A percentile compares a stretch with the other conserved stretches of the same genome.
These are phyloP conservation scores for Anguilla obscura DNA, from an alignment of 2,797 vertebrate species.

Conservation along the genomic window DNA sequence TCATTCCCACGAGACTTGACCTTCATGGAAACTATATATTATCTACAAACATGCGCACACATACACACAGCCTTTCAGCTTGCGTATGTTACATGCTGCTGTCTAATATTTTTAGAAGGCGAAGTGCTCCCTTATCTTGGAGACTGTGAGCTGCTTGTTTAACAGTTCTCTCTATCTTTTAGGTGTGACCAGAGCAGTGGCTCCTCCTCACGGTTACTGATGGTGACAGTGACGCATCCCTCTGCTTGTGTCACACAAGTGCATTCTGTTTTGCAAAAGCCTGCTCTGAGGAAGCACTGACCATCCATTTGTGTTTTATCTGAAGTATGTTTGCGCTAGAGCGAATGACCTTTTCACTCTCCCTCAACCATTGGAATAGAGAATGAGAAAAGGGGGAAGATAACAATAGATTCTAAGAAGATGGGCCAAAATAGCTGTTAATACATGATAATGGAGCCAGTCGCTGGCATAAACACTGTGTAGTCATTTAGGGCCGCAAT, in stretches of 20 bases:
- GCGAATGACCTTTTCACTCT: neutral
- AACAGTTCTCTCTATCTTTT: neutral
- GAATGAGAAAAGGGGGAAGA: neutral
- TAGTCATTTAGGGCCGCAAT: neutral
- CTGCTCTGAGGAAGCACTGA: neutral
- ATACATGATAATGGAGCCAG: neutral
- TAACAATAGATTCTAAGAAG: neutral
- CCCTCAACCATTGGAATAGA: neutral
- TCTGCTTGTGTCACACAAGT: neutral
- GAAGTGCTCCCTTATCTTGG: neutral
- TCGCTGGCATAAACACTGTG: neutral
- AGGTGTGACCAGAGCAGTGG: neutral
- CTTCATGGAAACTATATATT: neutral
- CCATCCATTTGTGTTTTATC: neutral
- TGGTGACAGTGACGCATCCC: neutral
- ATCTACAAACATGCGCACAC: neutral
- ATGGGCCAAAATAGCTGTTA: neutral
- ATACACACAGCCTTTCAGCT: neutral
- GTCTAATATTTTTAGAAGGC: neutral
- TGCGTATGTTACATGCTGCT: neutral
- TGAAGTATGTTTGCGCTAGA: conserved; percentile 5
- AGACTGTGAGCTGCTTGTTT: neutral
- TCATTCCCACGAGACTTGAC: neutral
- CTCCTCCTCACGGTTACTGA: neutral
- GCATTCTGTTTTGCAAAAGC: neutral